Percentiles rank a stretch among this genome's conserved stretches.
phyloP scores from a whole-genome alignment of 1,140 invertebrate genomes.

The Nilaparvata lugens region DNA sequence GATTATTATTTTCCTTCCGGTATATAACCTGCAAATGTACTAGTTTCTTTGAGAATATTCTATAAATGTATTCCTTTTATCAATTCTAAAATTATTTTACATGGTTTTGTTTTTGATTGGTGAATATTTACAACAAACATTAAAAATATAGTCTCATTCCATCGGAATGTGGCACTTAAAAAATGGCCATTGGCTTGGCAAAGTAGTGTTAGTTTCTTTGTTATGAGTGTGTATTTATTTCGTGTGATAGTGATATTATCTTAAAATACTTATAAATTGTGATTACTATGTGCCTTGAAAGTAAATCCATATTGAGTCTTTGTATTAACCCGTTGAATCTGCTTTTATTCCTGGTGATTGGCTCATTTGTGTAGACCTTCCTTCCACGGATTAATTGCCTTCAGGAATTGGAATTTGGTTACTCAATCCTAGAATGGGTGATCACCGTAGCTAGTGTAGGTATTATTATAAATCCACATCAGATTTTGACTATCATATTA shows the following conservation, averaged over 20 bases:
- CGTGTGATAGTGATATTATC: slow-evolving; percentile 38
- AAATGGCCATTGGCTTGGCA: slow-evolving; percentile 49
- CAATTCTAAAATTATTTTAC: no score
- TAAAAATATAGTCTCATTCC: slow-evolving; percentile 21
- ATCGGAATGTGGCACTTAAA: slow-evolving; percentile 52
- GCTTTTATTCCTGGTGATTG: background rate
- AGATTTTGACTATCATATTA: background rate
- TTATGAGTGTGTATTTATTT: slow-evolving; percentile 40
- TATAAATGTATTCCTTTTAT: no score
- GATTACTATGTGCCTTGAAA: background rate
- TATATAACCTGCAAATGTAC: no score
- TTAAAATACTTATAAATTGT: slow-evolving; percentile 22
- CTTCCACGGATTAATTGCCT: slow-evolving; percentile 11
- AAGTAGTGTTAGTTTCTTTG: slow-evolving; percentile 45
- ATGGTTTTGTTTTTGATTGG: no score
- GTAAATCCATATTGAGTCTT: background rate
- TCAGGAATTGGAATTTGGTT: background rate
- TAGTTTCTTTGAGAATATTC: no score
- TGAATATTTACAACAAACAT: no score
- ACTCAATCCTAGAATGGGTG: background rate
- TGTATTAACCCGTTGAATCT: background rate
- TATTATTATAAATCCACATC: background rate
- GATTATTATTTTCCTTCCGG: no score
- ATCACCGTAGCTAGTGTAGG: background rate
- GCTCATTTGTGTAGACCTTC: slow-evolving; percentile 8